Evolutionary conservation across 2,888 invertebrate species (phyloP), one percentile per base, ranked within the genome.

Genomic region (Danaus chrysippus): DNA sequence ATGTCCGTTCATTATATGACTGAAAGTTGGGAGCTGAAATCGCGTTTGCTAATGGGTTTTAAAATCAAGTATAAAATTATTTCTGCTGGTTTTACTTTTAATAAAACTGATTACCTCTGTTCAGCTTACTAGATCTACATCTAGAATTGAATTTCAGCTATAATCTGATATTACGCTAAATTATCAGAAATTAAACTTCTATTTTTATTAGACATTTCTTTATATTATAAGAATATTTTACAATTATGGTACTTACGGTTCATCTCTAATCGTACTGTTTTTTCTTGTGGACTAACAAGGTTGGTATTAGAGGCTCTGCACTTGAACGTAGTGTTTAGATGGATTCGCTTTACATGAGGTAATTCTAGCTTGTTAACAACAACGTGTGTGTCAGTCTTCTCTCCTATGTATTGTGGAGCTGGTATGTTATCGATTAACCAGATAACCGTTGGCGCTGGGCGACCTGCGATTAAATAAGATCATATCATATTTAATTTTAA

Each of bases 301-400:
- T 96, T 95, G 54, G 97, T 97, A 82, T 97, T 97, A 63, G 95
- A 94, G 11, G 97, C 97, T 83, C 96, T 94, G 81, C 97, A 97
- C 82, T 95, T 96, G 91, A 95, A 97, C 42, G 96, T 96, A 49
- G 96, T 95, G 84, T 97, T 96, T 63, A 96, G 92, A 73, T 96
- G 95, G 66, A 93, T 93, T 70, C 97, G 92, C 70, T 93, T 93
- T 61, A 97, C 92, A 69, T 94, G 93, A 15, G 93, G 93, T 70
- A 97, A 93, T 79, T 94, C 95, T 72, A 97, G 86, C 64, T 94
- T 93, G 91, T 96, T 97, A 64, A 96, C 95, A 53, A 96, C 94
- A 59, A 96, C 94, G 78, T 95, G 94, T 42, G 93, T 93, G 65
- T 93, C 94, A 70, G 94, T 93, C 69, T 93, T 93, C 71, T 93